Percentiles rank a stretch among this genome's conserved stretches.
Conservation (phyloP, 2,888 invertebrate genomes). For the Rapana venosa region DNA sequence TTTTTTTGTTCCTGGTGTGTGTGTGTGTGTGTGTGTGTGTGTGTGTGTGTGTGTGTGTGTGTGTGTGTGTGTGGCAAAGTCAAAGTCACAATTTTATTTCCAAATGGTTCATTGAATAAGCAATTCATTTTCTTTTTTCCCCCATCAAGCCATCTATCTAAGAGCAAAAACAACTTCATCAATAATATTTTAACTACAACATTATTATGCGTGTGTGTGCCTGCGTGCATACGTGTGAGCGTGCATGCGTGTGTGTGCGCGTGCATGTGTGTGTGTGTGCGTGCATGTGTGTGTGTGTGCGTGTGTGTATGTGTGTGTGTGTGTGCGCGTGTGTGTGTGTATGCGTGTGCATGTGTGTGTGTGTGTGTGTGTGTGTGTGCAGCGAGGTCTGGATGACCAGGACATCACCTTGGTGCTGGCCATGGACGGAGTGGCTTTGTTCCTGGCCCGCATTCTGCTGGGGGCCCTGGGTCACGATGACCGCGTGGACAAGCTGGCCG, state of each 20-base stretch:
- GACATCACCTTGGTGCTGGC: slow-evolving; percentile 44
- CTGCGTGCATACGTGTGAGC: neutral
- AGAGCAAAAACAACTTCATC: too few relatives aligned
- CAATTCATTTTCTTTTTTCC: too few relatives aligned
- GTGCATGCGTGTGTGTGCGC: neutral
- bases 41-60: neutral
- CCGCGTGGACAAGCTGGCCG: slow-evolving; percentile 35
- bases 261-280: slow-evolving; percentile 3
- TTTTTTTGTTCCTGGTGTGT: neutral
- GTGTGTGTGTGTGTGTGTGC: slow-evolving; percentile 21
- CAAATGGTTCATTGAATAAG: too few relatives aligned
- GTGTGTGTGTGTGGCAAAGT: neutral
- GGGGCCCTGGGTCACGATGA: slow-evolving; percentile 46
- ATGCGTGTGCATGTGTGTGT: neutral
- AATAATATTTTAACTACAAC: too few relatives aligned
- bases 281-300: neutral
- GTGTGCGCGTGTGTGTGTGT: neutral
- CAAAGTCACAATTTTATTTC: too few relatives aligned
- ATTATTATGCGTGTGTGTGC: slow-evolving; percentile 8
- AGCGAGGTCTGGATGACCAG: slow-evolving; percentile 22
- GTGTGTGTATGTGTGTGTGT: neutral
- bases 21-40: neutral
- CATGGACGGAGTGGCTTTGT: slow-evolving; percentile 45
- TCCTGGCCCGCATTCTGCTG: slow-evolving; percentile 40
- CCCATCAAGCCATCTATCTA: too few relatives aligned